Base-by-base conservation (phyloP, 2,888 invertebrate genomes). In the Drosophila neutralis region DNA sequence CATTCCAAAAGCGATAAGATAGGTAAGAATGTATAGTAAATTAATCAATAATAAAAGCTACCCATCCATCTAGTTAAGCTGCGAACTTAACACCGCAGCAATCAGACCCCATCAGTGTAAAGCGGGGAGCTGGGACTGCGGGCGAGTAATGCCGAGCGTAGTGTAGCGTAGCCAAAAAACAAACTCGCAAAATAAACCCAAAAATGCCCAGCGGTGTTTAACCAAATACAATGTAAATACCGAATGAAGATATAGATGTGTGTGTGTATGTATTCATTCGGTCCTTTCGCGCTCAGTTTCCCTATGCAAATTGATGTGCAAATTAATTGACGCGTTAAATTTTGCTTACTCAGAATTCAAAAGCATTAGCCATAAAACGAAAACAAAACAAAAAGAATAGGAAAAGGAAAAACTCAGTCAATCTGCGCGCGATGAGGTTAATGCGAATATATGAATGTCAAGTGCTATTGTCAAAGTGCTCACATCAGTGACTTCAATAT, bases 391-490 rank as follows among this genome's bases (percentile, higher is more conserved):
- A 42, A 67, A 59, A 67, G 62, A 58, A 58, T 48, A 36, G 27
- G 18, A 58, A 58, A 53, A 36, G 27, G 18, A 21, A 24, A 68
- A 80, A 54, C 42, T n/a, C 60, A 56, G 60, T 64, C 67, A 76
- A 67, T 67, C 67, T 31, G 42, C 33, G 24, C 48, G 68, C 57
- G 68, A 51, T 60, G 73, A 72, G 78, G 70, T 59, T 64, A 73
- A 76, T 76, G 65, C 69, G 75, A 74, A 45, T 45, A 45, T 8
- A 24, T 45, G 13, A 24, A 87, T 88, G 90, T 88, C 83, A 90
- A 88, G 83, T 88, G 76, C 67, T 80, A 78, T 82, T 76, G 80
- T 72, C 60, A 72, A 69, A 76, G 57, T 71, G 68, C 66, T 78
- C 82, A 87, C 88, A 78, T 86, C 88, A 82, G 40, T 73, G 83